Evolutionary conservation across 2,888 invertebrate genomes (phyloP).

Genomic region (Tenthredo mesomela): DNA sequence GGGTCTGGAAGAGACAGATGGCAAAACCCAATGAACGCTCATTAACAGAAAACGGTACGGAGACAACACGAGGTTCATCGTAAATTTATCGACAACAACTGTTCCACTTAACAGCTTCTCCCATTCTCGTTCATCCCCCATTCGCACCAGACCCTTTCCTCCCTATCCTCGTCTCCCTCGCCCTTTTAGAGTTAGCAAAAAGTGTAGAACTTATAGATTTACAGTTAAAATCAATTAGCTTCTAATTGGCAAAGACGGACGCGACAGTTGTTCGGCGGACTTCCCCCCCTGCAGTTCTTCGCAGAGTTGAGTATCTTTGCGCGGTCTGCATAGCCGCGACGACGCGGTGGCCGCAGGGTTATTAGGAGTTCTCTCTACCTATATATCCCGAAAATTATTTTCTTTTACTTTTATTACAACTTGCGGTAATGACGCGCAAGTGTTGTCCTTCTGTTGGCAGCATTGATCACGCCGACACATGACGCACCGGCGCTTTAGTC

Average conservation of each 20-base stretch:
- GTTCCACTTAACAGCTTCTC: constrained; percentile 52
- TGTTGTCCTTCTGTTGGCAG: constrained; percentile 46
- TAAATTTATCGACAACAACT: constrained; percentile 71
- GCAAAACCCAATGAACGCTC: constrained; percentile 64
- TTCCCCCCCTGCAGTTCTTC: neutral
- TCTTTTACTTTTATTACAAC: constrained; percentile 45
- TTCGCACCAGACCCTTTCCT: neutral
- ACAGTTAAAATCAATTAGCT: constrained; percentile 54
- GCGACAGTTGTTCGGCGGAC: constrained; percentile 25
- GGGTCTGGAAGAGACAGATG: constrained; percentile 61
- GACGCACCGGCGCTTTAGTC: neutral
- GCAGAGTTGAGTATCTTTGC: constrained; percentile 27
- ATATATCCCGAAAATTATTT: neutral
- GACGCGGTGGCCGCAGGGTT: neutral
- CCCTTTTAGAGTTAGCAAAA: constrained; percentile 8
- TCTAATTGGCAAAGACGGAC: constrained; percentile 52
- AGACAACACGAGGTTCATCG: constrained; percentile 59
- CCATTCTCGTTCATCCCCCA: constrained; percentile 51
- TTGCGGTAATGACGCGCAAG: constrained; percentile 51
- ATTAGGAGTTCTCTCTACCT: neutral
- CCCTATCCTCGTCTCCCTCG: neutral
- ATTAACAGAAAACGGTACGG: constrained; percentile 61
- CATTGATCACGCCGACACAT: constrained; percentile 52
- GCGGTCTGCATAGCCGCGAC: neutral
- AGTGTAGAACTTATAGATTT: constrained; percentile 52